phyloP scores from a whole-genome alignment of 1,140 invertebrate genomes.

The Lepidostoma basale region DNA sequence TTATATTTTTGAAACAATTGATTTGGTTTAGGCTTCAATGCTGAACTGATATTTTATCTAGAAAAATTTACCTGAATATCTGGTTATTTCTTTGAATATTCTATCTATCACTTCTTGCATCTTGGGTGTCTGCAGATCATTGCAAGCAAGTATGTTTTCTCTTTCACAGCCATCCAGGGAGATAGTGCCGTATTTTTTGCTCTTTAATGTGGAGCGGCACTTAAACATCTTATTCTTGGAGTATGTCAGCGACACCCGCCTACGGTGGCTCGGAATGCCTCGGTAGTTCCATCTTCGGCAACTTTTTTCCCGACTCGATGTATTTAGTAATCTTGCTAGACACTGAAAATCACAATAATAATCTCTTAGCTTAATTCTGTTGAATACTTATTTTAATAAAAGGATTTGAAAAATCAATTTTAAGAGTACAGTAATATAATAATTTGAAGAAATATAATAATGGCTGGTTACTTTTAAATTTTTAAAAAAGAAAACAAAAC shows the following conservation, averaged over 20 bases:
- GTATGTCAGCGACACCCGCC: slow-evolving; percentile 4
- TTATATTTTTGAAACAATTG: too few species aligned
- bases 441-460: too few species aligned
- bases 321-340: slow-evolving; percentile 37
- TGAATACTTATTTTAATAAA: not conserved
- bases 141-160: not conserved
- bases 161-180: not conserved
- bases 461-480: too few species aligned
- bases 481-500: too few species aligned
- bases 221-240: slow-evolving; percentile 16
- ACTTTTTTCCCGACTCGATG: slow-evolving; percentile 21
- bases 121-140: slow-evolving; percentile 9
- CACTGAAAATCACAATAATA: slow-evolving; percentile 37
- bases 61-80: slow-evolving; percentile 34
- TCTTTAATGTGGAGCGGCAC: not conserved
- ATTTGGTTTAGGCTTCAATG: too few species aligned
- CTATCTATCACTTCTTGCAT: slow-evolving; percentile 35
- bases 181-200: not conserved
- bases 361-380: not conserved
- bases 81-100: slow-evolving; percentile 40
- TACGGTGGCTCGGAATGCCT: slow-evolving; percentile 18
- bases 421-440: too few species aligned
- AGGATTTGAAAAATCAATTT: not conserved
- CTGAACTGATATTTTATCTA: not conserved
- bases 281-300: slow-evolving; percentile 12